A percentile compares a stretch with the other conserved stretches of the same genome.
Conservation (phyloP, 2,888 invertebrate genomes). For the Mesorhabditis sp. region DNA sequence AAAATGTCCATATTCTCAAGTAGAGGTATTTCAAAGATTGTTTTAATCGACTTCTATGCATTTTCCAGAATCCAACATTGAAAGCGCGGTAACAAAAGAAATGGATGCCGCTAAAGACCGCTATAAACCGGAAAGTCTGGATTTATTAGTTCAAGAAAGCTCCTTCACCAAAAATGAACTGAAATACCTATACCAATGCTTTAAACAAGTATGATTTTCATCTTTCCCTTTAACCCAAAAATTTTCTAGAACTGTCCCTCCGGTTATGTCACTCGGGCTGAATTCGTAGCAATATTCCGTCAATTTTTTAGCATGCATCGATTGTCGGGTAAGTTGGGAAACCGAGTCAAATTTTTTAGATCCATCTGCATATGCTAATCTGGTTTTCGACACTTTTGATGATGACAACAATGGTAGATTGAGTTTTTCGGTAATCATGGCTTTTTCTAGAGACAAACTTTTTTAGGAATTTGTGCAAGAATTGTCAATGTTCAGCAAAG, state of each 20-base stretch:
- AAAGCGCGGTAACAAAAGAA: constrained; percentile 18
- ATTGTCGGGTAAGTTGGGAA: constrained; percentile 15
- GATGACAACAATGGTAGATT: constrained; percentile 23
- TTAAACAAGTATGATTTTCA: constrained; percentile 21
- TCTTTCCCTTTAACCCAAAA: background rate
- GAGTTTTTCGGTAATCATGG: constrained; percentile 20
- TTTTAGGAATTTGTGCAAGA: constrained; percentile 22
- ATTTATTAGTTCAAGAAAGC: constrained; percentile 18
- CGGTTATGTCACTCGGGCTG: constrained; percentile 19
- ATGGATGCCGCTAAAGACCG: constrained; percentile 21
- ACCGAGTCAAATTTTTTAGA: constrained; percentile 11
- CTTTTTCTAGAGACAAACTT: background rate
- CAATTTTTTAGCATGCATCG: constrained; percentile 20
- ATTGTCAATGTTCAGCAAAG: constrained; percentile 24
- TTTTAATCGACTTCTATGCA: background rate
- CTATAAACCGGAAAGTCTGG: constrained; percentile 22
- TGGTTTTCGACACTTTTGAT: constrained; percentile 27
- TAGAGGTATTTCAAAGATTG: background rate
- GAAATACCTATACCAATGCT: constrained; percentile 26
- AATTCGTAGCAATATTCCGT: constrained; percentile 19
- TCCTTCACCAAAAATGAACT: constrained; percentile 22
- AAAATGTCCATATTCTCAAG: constrained; percentile 1
- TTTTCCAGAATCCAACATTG: constrained; percentile 10
- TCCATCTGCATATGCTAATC: constrained; percentile 19
- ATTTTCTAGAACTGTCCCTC: constrained; percentile 22